phyloP scores from a whole-genome alignment of 2,888 invertebrate genomes.

The Ryuthela nishihirai region DNA sequence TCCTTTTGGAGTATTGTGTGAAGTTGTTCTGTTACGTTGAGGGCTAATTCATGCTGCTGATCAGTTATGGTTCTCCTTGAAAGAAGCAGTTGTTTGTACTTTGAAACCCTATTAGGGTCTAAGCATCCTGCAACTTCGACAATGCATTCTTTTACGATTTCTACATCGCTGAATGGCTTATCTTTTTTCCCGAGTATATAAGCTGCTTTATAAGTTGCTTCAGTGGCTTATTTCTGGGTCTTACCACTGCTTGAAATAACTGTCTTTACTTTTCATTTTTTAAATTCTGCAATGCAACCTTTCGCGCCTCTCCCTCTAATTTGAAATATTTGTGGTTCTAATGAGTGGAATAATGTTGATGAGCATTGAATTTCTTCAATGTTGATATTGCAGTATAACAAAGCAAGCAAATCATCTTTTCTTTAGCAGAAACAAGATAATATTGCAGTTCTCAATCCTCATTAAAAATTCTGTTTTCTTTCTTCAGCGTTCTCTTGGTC shows the following conservation, averaged over 20 bases:
- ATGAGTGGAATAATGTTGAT: no score
- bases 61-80: slow-evolving; percentile 7
- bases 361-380: no score
- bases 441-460: no score
- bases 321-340: no score
- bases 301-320: background rate
- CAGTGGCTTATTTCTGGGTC: background rate
- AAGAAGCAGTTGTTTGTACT: slow-evolving; percentile 5
- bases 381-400: no score
- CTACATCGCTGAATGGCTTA: slow-evolving; percentile 1
- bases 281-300: background rate
- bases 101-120: background rate
- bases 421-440: no score
- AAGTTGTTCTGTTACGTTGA: background rate
- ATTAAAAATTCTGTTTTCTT: no score
- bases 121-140: background rate
- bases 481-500: no score
- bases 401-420: no score
- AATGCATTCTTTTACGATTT: slow-evolving; percentile 13
- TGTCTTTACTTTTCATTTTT: slow-evolving; percentile 6
- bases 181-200: slow-evolving; percentile 6
- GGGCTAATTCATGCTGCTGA: slow-evolving; percentile 1
- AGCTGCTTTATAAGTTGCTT: slow-evolving; percentile 1
- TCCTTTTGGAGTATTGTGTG: slow-evolving; percentile 1
- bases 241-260: background rate